phyloP scores from a whole-genome alignment of 1,140 invertebrate genomes.

The Halyomorpha halys region DNA sequence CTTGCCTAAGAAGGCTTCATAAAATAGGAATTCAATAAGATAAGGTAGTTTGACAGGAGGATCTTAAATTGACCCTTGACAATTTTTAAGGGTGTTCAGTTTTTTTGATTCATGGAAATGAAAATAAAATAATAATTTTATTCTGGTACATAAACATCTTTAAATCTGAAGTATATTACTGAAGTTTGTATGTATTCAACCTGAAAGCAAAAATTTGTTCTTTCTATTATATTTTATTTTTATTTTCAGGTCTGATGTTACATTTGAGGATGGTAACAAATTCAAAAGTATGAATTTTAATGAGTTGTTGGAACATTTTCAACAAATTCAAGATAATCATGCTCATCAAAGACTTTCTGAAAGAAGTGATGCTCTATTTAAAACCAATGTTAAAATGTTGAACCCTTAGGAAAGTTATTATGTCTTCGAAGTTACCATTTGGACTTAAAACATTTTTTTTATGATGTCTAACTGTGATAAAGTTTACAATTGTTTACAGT shows the following conservation, averaged over 20 bases:
- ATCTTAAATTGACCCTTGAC: too few species aligned
- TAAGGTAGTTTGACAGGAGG: too few species aligned
- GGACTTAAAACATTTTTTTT: too few species aligned
- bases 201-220: neutral
- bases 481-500: too few species aligned
- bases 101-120: too few species aligned
- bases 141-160: neutral
- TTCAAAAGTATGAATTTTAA: conserved; percentile 44
- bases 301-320: conserved; percentile 51
- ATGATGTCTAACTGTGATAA: too few species aligned
- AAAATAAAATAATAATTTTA: too few species aligned
- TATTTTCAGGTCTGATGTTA: conserved; percentile 16
- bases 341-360: conserved; percentile 44
- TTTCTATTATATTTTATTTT: conserved; percentile 16
- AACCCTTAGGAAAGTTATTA: too few species aligned
- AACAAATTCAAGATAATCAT: conserved; percentile 51
- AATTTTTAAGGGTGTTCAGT: too few species aligned
- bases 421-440: too few species aligned
- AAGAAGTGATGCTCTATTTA: conserved; percentile 33
- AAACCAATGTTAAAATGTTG: neutral
- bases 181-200: neutral
- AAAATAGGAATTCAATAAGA: too few species aligned
- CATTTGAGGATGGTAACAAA: conserved; percentile 14
- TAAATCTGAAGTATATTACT: neutral
- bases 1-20: too few species aligned